phyloP scores from a whole-genome alignment of 2,888 invertebrate genomes.

The Deroplatys truncata region DNA sequence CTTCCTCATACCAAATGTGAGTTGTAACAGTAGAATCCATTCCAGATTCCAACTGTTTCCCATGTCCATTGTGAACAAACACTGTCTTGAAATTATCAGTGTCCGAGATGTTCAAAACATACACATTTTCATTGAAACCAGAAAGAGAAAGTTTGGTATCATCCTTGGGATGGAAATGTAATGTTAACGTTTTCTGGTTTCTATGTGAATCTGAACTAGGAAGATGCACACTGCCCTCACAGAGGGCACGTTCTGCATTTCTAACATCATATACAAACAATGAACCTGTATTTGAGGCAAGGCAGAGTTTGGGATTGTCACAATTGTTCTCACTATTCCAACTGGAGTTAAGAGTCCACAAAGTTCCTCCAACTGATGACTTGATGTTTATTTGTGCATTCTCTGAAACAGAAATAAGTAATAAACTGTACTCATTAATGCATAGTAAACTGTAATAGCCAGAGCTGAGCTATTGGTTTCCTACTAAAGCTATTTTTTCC shows the following conservation, averaged over 20 bases:
- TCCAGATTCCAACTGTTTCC: too few species aligned
- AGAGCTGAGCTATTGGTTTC: too few species aligned
- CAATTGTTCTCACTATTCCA: not conserved
- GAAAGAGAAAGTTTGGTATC: not conserved
- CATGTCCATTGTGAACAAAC: too few species aligned
- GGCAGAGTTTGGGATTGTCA: not conserved
- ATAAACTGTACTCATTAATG: too few species aligned
- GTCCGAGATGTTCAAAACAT: not conserved
- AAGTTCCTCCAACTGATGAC: too few species aligned
- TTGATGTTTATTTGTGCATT: too few species aligned
- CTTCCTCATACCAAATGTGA: not conserved
- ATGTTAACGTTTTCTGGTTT: not conserved
- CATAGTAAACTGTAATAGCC: too few species aligned
- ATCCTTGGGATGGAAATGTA: not conserved
- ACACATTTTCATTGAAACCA: constrained; percentile 10
- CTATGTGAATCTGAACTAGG: not conserved
- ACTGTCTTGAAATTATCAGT: not conserved
- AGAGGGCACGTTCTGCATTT: not conserved
- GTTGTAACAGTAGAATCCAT: not conserved
- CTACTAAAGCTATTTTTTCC: too few species aligned
- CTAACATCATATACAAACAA: not conserved
- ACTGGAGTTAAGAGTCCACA: too few species aligned
- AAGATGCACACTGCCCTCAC: too few species aligned
- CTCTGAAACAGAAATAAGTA: too few species aligned
- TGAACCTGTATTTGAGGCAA: not conserved